Conservation (phyloP, 2,888 invertebrate species). For the Sminthurinus aureus region DNA sequence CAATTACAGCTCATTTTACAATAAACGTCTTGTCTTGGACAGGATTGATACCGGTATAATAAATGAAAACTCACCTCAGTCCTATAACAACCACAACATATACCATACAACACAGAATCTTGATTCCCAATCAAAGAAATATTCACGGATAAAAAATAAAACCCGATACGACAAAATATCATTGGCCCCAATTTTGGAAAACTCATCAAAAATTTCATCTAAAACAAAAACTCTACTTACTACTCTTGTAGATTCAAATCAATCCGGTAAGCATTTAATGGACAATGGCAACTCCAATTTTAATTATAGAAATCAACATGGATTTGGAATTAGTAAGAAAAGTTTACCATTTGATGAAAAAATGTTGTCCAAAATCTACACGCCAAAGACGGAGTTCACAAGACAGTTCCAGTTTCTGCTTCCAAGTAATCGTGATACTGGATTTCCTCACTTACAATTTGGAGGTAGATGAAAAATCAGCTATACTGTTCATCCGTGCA, state of each 20-base stretch:
- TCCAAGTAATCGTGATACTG: slow-evolving; percentile 11
- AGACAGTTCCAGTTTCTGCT: slow-evolving; percentile 1
- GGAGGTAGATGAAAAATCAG: no score
- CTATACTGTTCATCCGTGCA: no score
- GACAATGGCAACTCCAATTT: neutral
- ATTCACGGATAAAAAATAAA: no score
- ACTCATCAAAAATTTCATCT: slow-evolving; percentile 10
- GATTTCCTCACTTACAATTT: neutral
- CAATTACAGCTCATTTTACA: neutral
- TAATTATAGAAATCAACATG: no score
- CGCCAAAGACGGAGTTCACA: slow-evolving; percentile 18
- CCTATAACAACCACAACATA: neutral
- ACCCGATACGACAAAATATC: neutral
- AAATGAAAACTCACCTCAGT: neutral
- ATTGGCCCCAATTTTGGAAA: neutral
- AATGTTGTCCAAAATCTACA: slow-evolving; percentile 3
- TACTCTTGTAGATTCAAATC: neutral
- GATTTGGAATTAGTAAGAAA: neutral
- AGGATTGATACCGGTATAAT: neutral
- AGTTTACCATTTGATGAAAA: neutral
- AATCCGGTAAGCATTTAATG: neutral
- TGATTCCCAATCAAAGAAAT: no score
- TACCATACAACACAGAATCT: no score
- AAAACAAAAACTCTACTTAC: slow-evolving; percentile 1
- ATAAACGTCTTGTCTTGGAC: neutral